Percentiles rank a stretch among this genome's conserved stretches.
These are phyloP conservation scores for Sebastes kiyomatsui DNA, from an alignment of 2,797 vertebrate species.

Conservation along the genomic window DNA sequence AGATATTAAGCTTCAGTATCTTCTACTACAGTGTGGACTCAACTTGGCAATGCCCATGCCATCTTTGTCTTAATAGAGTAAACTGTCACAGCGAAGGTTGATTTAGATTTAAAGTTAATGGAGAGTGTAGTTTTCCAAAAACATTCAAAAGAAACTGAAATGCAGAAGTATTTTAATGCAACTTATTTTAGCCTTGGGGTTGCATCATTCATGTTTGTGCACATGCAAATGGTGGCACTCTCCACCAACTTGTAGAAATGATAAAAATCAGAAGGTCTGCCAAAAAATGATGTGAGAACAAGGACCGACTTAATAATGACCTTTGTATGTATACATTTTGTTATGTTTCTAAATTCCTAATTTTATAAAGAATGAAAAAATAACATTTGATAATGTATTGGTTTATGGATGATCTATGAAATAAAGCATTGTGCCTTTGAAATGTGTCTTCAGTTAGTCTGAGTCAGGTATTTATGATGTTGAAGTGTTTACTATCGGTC, in stretches of 20 bases:
- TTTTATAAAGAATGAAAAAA: conserved; percentile 30
- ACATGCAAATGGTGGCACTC: neutral
- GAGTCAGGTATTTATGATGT: neutral
- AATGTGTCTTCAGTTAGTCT: conserved; percentile 14
- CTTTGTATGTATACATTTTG: conserved; percentile 14
- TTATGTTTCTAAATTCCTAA: conserved; percentile 35
- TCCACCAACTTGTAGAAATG: neutral
- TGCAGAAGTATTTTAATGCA: conserved; percentile 46
- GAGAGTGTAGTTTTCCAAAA: neutral
- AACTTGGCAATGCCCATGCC: neutral
- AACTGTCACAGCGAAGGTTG: neutral
- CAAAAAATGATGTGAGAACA: conserved; percentile 11
- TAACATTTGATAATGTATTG: conserved; percentile 45
- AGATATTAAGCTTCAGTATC: conserved; percentile 31
- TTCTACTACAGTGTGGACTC: neutral
- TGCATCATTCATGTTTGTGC: conserved; percentile 10
- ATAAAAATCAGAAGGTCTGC: neutral
- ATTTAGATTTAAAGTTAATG: neutral
- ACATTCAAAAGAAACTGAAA: neutral
- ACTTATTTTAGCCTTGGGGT: conserved; percentile 51
- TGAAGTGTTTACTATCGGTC: neutral
- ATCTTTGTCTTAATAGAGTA: conserved; percentile 6
- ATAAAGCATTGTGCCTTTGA: conserved; percentile 80
- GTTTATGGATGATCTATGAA: conserved; percentile 62
- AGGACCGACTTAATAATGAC: conserved; percentile 24